These are phyloP conservation scores for Azorinus chamasolen DNA, from an alignment of 2,888 invertebrate species.

Conservation along the genomic window DNA sequence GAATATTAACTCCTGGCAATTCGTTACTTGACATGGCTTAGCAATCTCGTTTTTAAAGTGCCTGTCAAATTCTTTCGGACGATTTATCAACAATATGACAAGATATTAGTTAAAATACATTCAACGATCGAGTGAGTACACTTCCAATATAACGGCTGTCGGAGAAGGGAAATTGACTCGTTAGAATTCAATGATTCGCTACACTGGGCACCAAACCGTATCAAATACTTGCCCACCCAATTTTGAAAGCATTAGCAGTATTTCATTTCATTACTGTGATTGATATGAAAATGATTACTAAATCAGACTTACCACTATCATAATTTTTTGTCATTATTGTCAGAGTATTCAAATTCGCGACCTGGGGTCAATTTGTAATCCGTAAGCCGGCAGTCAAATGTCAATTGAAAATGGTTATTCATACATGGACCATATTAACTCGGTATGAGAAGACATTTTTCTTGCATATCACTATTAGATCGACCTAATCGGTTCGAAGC, in stretches of 20 bases:
- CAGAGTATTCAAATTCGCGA: conserved; percentile 51
- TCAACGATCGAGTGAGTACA: conserved; percentile 1
- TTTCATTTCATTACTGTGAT: conserved; percentile 44
- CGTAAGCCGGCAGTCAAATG: conserved; percentile 45
- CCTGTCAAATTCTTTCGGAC: conserved; percentile 13
- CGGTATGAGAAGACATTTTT: conserved; percentile 30
- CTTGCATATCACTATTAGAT: conserved; percentile 31
- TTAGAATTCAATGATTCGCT: conserved; percentile 45
- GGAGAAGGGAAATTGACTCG: conserved; percentile 38
- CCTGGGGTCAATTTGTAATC: conserved; percentile 51
- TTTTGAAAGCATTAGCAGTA: conserved; percentile 61
- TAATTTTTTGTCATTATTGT: conserved; percentile 55
- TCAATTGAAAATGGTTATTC: conserved; percentile 41
- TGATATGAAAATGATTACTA: conserved; percentile 55
- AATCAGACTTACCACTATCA: conserved; percentile 42
- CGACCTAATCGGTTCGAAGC: conserved; percentile 27
- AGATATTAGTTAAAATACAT: conserved; percentile 11
- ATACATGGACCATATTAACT: conserved; percentile 37
- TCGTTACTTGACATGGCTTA: too few species aligned
- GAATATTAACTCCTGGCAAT: background rate
- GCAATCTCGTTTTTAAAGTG: too few species aligned
- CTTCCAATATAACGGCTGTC: conserved; percentile 33
- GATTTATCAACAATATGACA: conserved; percentile 19
- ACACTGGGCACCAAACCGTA: conserved; percentile 37
- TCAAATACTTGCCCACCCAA: conserved; percentile 59